A percentile compares a stretch with the other conserved stretches of the same genome.
phyloP scores from a whole-genome alignment of 2,888 invertebrate species.

The Phytoseiulus persimilis region DNA sequence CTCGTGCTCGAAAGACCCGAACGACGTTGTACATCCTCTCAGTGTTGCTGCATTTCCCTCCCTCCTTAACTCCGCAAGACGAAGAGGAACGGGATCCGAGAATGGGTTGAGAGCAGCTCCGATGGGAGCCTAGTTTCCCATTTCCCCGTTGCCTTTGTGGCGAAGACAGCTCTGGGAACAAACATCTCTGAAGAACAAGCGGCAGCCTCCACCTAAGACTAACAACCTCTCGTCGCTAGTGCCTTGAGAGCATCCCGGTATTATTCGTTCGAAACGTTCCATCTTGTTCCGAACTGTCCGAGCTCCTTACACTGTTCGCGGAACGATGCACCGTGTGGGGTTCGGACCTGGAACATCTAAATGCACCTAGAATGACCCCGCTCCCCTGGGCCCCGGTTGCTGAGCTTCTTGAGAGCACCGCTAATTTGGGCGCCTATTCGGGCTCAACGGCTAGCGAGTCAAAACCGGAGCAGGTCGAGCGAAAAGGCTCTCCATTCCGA shows the following conservation, averaged over 20 bases:
- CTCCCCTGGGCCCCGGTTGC: no score
- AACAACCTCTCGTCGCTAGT: neutral
- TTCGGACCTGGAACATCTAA: no score
- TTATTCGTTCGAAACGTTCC: no score
- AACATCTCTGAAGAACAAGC: neutral
- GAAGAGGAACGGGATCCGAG: neutral
- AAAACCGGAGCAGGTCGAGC: no score
- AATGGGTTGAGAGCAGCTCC: neutral
- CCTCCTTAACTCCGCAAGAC: neutral
- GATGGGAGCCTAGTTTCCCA: neutral
- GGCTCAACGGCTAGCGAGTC: no score
- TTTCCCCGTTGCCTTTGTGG: neutral
- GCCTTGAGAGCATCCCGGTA: neutral
- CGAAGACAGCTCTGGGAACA: neutral
- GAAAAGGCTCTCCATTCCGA: no score
- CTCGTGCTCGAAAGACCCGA: neutral
- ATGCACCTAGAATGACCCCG: no score
- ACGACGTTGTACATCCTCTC: neutral
- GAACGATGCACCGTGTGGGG: no score
- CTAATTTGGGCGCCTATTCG: no score
- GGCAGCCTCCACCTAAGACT: neutral
- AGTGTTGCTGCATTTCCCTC: neutral
- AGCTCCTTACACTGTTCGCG: no score
- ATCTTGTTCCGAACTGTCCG: neutral
- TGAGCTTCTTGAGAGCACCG: no score